Conservation (phyloP, 2,113 vertebrate genomes). For the Diphyllodes magnificus region DNA sequence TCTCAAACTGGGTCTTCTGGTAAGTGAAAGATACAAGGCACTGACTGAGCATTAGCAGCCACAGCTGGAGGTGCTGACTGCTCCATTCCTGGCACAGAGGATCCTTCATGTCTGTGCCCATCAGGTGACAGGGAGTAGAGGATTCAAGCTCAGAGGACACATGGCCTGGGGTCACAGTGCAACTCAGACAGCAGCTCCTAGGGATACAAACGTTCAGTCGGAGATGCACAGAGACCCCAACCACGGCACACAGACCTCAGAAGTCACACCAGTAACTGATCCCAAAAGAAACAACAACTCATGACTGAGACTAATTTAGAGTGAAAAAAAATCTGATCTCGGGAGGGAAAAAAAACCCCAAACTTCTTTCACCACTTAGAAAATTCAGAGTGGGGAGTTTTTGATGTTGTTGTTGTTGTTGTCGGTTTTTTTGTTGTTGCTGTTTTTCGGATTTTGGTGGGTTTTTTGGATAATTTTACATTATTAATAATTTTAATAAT, state of each 20-base stretch:
- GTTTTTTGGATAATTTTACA: background rate
- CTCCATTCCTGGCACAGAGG: background rate
- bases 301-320: background rate
- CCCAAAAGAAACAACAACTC: background rate
- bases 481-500: background rate
- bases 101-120: background rate
- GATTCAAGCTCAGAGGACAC: background rate
- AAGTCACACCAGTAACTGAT: background rate
- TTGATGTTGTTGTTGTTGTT: background rate
- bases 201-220: background rate
- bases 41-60: background rate
- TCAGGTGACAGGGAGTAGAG: background rate
- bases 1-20: background rate
- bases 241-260: fast-evolving
- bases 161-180: fast-evolving
- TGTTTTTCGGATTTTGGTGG: background rate
- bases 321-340: background rate
- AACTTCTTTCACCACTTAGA: background rate
- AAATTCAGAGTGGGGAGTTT: fast-evolving
- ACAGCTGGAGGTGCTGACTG: background rate
- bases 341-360: background rate
- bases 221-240: background rate
- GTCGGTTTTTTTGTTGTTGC: background rate
- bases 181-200: background rate
- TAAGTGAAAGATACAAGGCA: background rate